A percentile compares a stretch with the other conserved stretches of the same genome.
phyloP scores from a whole-genome alignment of 2,888 invertebrate genomes.

The Gortyna flavago region DNA sequence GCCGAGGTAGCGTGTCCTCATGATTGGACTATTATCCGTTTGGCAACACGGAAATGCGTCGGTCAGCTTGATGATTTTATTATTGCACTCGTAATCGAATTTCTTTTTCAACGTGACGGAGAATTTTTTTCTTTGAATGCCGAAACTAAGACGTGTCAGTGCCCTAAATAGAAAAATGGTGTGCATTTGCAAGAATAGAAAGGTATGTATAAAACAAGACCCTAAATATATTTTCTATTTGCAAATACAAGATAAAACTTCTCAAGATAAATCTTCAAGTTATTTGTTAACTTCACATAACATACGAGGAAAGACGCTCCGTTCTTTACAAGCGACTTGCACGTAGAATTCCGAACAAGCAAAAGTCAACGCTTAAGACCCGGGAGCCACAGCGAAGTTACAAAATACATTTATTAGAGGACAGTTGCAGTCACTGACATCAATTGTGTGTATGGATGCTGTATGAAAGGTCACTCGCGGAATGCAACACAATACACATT shows the following conservation, averaged over 20 bases:
- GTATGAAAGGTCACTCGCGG: slow-evolving; percentile 65
- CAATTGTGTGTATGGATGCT: slow-evolving; percentile 47
- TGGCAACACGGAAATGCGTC: slow-evolving; percentile 46
- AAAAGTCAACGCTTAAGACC: slow-evolving; percentile 39
- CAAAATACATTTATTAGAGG: slow-evolving; percentile 55
- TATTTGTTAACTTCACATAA: slow-evolving; percentile 14
- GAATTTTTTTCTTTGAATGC: background rate
- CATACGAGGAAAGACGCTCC: slow-evolving; percentile 13
- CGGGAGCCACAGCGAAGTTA: slow-evolving; percentile 38
- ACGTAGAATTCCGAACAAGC: slow-evolving; percentile 40
- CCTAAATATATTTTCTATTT: background rate
- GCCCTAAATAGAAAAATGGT: background rate
- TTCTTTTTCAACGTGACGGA: background rate
- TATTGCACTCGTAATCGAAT: slow-evolving; percentile 23
- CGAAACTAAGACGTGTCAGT: background rate
- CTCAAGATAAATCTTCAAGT: background rate
- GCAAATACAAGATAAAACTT: slow-evolving; percentile 4
- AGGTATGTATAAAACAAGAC: background rate
- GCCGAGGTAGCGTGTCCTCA: slow-evolving; percentile 31
- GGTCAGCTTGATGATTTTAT: slow-evolving; percentile 39
- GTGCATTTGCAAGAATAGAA: background rate
- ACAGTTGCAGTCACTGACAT: slow-evolving; percentile 57
- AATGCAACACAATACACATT: slow-evolving; percentile 61
- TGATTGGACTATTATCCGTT: slow-evolving; percentile 51
- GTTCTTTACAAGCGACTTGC: slow-evolving; percentile 21